Percentiles rank a stretch among this genome's conserved stretches.
Evolutionary conservation across 2,113 vertebrate genomes (phyloP).

Genomic region (Nyctibius bracteatus): DNA sequence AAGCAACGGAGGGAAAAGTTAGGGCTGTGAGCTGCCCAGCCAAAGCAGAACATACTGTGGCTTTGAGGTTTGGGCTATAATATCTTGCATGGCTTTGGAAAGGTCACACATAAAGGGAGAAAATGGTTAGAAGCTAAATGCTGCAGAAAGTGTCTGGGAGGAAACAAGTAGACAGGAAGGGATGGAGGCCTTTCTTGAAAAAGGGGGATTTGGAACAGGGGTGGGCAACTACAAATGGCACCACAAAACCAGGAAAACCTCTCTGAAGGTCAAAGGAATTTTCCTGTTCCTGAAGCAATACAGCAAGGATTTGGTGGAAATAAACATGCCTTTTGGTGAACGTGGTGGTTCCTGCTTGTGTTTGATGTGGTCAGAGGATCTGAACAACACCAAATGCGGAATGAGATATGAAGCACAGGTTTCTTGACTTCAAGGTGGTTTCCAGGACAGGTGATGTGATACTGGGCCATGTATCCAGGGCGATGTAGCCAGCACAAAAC

Average conservation of each 20-base stretch:
- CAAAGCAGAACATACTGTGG: background rate
- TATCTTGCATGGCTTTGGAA: background rate
- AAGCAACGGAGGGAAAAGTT: background rate
- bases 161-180: background rate
- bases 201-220: background rate
- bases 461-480: accelerated
- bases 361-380: background rate
- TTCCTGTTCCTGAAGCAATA: background rate
- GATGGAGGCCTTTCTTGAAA: background rate
- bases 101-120: background rate
- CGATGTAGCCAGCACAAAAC: background rate
- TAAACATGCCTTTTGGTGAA: background rate
- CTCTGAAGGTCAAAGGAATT: background rate
- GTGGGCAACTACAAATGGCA: background rate
- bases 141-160: background rate
- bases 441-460: background rate
- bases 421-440: background rate
- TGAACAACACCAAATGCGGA: background rate
- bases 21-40: background rate
- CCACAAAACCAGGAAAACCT: background rate
- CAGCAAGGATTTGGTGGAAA: background rate
- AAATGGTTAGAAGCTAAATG: background rate
- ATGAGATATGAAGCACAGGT: background rate
- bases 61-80: background rate
- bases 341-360: background rate